Percentiles rank a stretch among this genome's conserved stretches.
These are phyloP conservation scores for Cheilosia pagana DNA, from an alignment of 2,888 invertebrate genomes.

Conservation along the genomic window DNA sequence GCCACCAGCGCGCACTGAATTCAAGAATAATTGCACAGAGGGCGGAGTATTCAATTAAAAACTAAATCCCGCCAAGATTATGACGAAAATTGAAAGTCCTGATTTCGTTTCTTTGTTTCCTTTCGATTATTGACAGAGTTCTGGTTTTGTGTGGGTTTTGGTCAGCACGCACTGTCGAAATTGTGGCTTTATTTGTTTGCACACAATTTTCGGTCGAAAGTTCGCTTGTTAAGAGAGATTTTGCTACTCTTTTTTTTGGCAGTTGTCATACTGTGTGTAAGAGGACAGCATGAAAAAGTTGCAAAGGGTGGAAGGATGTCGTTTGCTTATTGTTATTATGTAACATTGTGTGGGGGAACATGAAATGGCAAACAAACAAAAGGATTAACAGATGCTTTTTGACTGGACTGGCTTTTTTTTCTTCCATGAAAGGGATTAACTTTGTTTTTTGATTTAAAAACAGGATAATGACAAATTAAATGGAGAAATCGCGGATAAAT, in stretches of 20 bases:
- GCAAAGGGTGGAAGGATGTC: conserved; percentile 10
- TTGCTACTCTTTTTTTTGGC: too few species aligned
- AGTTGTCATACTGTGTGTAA: too few species aligned
- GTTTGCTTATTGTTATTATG: conserved; percentile 14
- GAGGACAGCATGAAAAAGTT: conserved; percentile 8
- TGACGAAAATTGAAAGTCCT: conserved; percentile 21
- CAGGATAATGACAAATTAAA: conserved; percentile 7
- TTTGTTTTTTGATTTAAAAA: background rate
- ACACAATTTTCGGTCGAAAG: conserved; percentile 11
- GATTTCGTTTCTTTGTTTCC: background rate
- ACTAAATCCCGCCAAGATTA: conserved; percentile 31
- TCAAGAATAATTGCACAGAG: too few species aligned
- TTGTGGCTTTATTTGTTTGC: conserved; percentile 40
- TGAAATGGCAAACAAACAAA: conserved; percentile 28
- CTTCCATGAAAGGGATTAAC: background rate
- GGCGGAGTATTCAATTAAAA: conserved; percentile 31
- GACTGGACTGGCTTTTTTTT: background rate
- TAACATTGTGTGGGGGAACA: conserved; percentile 13
- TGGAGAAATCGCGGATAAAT: background rate
- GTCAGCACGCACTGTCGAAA: conserved; percentile 36
- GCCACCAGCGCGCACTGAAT: background rate
- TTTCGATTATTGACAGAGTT: background rate
- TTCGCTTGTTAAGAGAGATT: background rate
- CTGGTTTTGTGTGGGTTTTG: background rate
- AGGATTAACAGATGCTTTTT: conserved; percentile 36